Evolutionary conservation across 2,113 vertebrate genomes (phyloP).

Genomic region (Garra rufa): DNA sequence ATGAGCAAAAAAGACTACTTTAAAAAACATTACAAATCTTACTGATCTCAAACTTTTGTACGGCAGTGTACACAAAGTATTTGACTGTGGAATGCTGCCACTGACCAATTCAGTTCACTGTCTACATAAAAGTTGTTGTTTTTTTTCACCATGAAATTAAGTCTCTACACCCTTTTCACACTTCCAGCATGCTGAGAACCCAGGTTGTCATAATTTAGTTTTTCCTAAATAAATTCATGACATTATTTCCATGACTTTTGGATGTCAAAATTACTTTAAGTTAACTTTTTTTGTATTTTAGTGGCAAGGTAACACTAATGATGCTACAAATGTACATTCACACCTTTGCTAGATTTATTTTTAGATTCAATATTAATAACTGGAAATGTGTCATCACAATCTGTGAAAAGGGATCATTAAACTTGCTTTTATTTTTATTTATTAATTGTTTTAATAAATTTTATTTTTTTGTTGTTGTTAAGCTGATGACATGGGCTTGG

Average conservation of each 20-base stretch:
- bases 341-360: neutral
- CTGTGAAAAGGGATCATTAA: neutral
- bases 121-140: neutral
- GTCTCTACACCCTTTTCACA: neutral
- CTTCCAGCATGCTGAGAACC: neutral
- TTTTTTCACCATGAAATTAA: neutral
- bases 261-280: no score
- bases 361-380: neutral
- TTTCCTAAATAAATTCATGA: no score
- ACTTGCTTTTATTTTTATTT: neutral
- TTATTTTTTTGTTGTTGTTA: conserved; percentile 1
- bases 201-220: neutral
- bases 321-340: neutral
- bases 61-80: no score
- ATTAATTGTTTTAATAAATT: neutral
- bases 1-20: no score
- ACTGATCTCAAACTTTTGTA: no score
- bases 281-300: neutral
- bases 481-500: conserved; percentile 98
- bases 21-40: no score
- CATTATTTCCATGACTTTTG: neutral
- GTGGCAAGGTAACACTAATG: neutral
- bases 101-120: neutral
- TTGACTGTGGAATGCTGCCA: no score
- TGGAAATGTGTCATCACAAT: neutral